These are phyloP conservation scores for Proteles cristata DNA, from an alignment of 2,113 vertebrate genomes.

Conservation along the genomic window DNA sequence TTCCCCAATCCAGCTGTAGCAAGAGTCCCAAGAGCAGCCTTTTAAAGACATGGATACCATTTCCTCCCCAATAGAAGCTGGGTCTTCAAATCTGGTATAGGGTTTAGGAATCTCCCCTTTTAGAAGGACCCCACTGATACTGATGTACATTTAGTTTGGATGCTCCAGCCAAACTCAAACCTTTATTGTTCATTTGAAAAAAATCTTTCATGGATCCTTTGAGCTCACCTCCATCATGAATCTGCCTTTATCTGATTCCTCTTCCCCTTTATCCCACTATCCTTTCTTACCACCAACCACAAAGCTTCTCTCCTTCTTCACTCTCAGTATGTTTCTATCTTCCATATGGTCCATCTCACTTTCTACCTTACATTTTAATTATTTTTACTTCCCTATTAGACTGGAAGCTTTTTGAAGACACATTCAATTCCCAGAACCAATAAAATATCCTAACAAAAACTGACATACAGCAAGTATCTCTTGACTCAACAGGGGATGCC, in stretches of 20 bases:
- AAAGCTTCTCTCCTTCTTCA: not conserved
- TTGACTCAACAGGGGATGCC: slow-evolving; percentile 28
- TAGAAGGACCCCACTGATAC: not conserved
- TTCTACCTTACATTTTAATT: not conserved
- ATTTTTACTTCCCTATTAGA: not conserved
- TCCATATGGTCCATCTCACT: not conserved
- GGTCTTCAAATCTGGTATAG: not conserved
- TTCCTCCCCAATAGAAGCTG: not conserved
- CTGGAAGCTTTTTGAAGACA: not conserved
- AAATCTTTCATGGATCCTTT: not conserved
- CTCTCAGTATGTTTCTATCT: not conserved
- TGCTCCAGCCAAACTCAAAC: not conserved
- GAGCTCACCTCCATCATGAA: not conserved
- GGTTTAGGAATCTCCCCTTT: not conserved
- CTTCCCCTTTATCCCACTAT: not conserved
- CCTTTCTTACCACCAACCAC: not conserved
- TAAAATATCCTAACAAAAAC: not conserved
- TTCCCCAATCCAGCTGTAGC: not conserved
- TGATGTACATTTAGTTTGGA: not conserved
- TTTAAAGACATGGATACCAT: not conserved
- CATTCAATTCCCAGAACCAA: not conserved
- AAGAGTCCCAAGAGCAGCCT: not conserved
- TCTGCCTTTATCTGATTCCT: not conserved
- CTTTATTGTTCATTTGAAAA: not conserved
- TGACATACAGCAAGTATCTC: not conserved